Base-by-base conservation (phyloP, 2,113 vertebrate genomes). In the Stomatorhinus ivindoensis region DNA sequence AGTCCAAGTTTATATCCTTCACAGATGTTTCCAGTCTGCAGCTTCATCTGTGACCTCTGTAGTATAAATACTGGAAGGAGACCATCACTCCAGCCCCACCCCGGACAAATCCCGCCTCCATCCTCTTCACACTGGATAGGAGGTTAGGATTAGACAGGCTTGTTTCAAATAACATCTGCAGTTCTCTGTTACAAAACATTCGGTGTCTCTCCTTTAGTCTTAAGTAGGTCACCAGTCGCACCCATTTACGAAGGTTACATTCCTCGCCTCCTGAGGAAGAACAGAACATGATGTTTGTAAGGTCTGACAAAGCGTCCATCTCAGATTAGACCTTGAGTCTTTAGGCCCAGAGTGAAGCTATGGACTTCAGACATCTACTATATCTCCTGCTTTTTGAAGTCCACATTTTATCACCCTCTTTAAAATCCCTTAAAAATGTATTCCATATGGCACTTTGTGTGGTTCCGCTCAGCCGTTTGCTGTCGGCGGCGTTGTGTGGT, bases 1-100 rank as follows among this genome's bases (percentile, higher is more conserved):
- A 86, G 83, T 86, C 44, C 44, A 27, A 48, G 83, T 86, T 86
- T 48, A 86, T 86, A 48, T 48, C 24, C 44, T 31, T 48, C 83
- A 86, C 83, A 86, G 83, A 47, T 86, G 83, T 48, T 86, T 86
- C 46, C 24, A 86, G 83, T 86, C n/a, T 80, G 44, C 42, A 86
- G 83, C 83, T 86, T 86, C 47, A 86, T 50, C 47, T 86, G 8
- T 86, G 35, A 80, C 73, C 73, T 39, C 35, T 80, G 73, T 80
- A 39, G 83, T 86, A 48, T 86, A 48, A 50, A 86, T 48, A 50
- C 9, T 86, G 83, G 83, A 86, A 86, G 19, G 39, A 47, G 82
- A 42, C 39, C 80, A 83, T 69, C 61, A 69, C 61, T 39, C 35
- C 73, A 42, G 35, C 13, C 73, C 35, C 15, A 42, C 73, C 73